Evolutionary conservation across 2,797 vertebrate species (phyloP).

Genomic region (Catamblyrhynchus diadema): DNA sequence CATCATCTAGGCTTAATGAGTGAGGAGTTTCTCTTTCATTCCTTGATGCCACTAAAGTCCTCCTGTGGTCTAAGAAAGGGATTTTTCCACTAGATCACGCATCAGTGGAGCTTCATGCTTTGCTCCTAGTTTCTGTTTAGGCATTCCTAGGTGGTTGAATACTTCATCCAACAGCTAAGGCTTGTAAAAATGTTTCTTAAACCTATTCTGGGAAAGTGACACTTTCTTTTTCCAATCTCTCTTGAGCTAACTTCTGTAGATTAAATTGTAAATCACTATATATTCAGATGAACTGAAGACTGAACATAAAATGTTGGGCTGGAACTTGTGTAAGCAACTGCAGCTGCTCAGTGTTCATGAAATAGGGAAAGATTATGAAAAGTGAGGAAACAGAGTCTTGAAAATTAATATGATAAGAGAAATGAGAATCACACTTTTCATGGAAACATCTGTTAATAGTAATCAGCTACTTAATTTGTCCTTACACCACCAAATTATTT

Average conservation of each 20-base stretch:
- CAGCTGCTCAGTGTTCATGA: rapidly evolving
- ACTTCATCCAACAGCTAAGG: background rate
- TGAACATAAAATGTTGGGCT: background rate
- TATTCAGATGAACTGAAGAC: background rate
- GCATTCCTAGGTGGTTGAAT: background rate
- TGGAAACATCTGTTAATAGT: background rate
- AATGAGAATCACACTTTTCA: background rate
- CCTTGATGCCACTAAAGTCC: background rate
- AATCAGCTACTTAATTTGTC: background rate
- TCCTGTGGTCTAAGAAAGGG: background rate
- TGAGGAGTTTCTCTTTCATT: background rate
- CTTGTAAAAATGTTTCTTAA: background rate
- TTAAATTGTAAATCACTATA: background rate
- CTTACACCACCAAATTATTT: background rate
- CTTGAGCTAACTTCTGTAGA: background rate
- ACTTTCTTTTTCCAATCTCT: background rate
- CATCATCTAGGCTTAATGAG: background rate
- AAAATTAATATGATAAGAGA: background rate
- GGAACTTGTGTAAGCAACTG: background rate
- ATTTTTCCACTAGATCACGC: background rate
- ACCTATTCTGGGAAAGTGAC: background rate
- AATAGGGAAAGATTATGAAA: background rate
- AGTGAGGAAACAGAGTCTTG: background rate
- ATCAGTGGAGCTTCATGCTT: background rate
- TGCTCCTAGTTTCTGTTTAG: background rate